phyloP scores from a whole-genome alignment of 1,140 invertebrate genomes.

The Cydia strobilella region DNA sequence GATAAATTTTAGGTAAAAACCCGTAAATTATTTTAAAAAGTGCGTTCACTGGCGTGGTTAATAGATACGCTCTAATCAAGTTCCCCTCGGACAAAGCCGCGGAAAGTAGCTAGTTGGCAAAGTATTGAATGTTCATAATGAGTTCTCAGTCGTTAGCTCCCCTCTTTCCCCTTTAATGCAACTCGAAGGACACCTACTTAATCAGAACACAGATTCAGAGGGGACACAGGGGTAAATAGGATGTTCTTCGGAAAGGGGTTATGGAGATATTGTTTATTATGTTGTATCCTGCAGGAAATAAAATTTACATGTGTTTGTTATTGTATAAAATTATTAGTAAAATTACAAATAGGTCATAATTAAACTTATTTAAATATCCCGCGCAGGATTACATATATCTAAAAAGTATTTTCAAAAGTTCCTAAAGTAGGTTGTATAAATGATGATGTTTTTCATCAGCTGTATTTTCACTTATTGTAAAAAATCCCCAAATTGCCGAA shows the following conservation, averaged over 20 bases:
- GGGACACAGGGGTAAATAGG: not conserved
- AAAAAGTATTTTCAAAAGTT: no score
- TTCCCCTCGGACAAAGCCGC: not conserved
- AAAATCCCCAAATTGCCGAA: no score
- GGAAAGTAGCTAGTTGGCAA: not conserved
- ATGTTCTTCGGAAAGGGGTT: not conserved
- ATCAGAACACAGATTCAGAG: slow-evolving; percentile 10
- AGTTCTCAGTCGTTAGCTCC: not conserved
- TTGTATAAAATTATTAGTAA: no score
- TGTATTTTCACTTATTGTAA: no score
- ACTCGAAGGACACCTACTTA: slow-evolving; percentile 7
- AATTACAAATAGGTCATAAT: not conserved
- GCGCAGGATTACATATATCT: no score
- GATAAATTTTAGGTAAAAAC: no score
- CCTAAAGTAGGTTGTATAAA: no score
- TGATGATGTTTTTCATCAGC: no score
- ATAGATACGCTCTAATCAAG: not conserved
- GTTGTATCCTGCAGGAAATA: not conserved
- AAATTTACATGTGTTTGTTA: not conserved
- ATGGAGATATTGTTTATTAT: not conserved
- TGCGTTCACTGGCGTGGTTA: no score
- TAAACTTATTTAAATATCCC: no score
- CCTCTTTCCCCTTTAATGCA: slow-evolving; percentile 10
- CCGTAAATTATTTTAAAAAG: no score
- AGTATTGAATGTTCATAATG: slow-evolving; percentile 16